Base-by-base conservation (phyloP, 2,888 invertebrate genomes). In the Euplagia quadripunctaria region DNA sequence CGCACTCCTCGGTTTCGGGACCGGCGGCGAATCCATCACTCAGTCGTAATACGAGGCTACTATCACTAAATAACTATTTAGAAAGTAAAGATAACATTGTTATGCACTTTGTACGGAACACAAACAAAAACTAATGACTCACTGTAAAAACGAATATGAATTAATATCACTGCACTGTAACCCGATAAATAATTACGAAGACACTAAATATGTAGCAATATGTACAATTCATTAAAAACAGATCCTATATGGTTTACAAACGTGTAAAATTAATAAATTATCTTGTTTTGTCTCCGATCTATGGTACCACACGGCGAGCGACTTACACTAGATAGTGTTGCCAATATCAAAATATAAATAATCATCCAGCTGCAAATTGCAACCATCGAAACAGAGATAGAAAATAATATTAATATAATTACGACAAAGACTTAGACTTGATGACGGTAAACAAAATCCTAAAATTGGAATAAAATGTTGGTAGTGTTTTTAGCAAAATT, bases 11-110 rank as follows among this genome's bases (percentile, higher is more conserved):
- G 94, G 94, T 83, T 93, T 94, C n/a, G 94, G 94, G 43, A 94
- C 90, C n/a, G 94, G 94, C 61, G 94, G 94, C 61, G 90, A 86
- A 92, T 95, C 94, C 95, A 95, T 95, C 76, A 72, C 81, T 82
- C 74, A 69, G 72, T 65, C 68, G 74, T 61, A 64, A 68, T 73
- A 71, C 73, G 58, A 79, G 55, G 65, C 67, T 74, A 85, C 82
- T 79, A 76, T 80, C 80, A 85, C 80, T 74, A 71, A 80, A 81
- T 70, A 80, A 85, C 77, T 88, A 83, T 80, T 79, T 82, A 78
- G 72, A 85, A 76, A 67, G 75, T 68, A 82, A 69, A 76, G 86
- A 88, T 89, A 89, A 83, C 89, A 90, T 90, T 87, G 84, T 83
- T 81, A 78, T 76, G 75, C 72, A 80, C 79, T 84, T 72, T 79